These are phyloP conservation scores for Nannoperca obscura DNA, from an alignment of 2,797 vertebrate genomes.

Conservation along the genomic window DNA sequence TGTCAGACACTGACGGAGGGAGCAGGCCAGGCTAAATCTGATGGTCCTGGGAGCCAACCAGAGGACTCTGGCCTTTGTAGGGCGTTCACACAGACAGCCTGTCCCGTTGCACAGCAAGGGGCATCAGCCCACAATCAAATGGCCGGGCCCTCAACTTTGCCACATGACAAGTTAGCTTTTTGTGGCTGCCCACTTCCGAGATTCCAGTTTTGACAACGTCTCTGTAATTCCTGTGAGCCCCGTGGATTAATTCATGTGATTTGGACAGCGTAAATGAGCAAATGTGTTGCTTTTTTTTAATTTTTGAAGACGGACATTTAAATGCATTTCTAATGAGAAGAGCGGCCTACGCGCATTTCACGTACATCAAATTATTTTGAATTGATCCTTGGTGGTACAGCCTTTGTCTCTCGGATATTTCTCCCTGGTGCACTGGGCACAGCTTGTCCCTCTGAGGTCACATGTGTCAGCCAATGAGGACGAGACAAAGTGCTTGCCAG, in stretches of 20 bases:
- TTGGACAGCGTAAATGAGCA: constrained; percentile 36
- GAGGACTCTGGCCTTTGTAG: constrained; percentile 78
- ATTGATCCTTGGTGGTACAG: constrained; percentile 31
- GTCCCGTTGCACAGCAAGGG: constrained; percentile 68
- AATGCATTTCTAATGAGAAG: constrained; percentile 46
- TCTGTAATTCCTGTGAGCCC: constrained; percentile 55
- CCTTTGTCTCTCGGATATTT: constrained; percentile 57
- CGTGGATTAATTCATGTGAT: constrained; percentile 37
- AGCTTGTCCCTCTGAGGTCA: constrained; percentile 63
- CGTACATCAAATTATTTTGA: constrained; percentile 37
- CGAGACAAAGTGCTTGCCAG: constrained; percentile 48
- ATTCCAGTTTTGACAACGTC: constrained; percentile 65
- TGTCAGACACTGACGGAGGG: constrained; percentile 74
- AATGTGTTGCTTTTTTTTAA: constrained; percentile 30
- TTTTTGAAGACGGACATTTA: constrained; percentile 38
- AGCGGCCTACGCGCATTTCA: constrained; percentile 12
- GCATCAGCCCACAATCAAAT: constrained; percentile 76
- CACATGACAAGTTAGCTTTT: constrained; percentile 78
- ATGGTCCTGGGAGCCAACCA: constrained; percentile 76
- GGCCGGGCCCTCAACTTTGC: constrained; percentile 71
- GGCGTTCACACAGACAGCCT: constrained; percentile 74
- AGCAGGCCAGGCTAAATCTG: constrained; percentile 74
- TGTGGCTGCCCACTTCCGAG: constrained; percentile 50
- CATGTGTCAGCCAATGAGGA: constrained; percentile 64
- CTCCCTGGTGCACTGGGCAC: constrained; percentile 57